These are phyloP conservation scores for Holothuria glaberrima DNA, from an alignment of 35 echinoderm and acorn worm genomes.

Conservation along the genomic window DNA sequence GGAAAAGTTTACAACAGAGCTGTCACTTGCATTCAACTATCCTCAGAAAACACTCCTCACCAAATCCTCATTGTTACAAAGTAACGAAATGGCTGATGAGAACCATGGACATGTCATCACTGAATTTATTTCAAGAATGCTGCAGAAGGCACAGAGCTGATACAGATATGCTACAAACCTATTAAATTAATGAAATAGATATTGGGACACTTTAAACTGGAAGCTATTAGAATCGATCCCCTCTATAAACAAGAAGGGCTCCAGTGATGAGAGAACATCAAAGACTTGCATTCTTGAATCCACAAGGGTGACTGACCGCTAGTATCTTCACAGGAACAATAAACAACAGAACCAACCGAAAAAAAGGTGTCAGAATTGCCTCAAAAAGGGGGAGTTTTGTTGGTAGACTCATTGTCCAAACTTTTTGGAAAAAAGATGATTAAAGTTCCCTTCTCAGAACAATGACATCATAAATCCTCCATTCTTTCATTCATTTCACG, in stretches of 20 bases:
- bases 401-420: no score
- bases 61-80: no score
- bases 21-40: no score
- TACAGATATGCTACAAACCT: constrained; percentile 14
- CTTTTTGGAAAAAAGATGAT: not conserved
- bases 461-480: not conserved
- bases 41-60: no score
- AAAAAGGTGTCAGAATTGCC: no score
- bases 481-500: not conserved
- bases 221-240: not conserved
- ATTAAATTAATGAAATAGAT: constrained; percentile 23
- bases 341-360: no score
- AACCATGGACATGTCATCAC: no score
- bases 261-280: no score
- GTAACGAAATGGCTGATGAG: no score
- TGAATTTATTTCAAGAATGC: no score
- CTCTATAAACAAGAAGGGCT: constrained; percentile 12
- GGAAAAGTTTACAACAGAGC: no score
- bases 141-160: not conserved
- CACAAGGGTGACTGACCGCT: constrained; percentile 20
- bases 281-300: not conserved
- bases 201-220: not conserved
- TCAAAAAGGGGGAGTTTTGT: no score
- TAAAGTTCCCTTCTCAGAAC: not conserved
- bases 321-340: constrained; percentile 9